Percentiles rank a stretch among this genome's conserved stretches.
phyloP scores from a whole-genome alignment of 2,888 invertebrate species.

The Aproaerema taeniolella region DNA sequence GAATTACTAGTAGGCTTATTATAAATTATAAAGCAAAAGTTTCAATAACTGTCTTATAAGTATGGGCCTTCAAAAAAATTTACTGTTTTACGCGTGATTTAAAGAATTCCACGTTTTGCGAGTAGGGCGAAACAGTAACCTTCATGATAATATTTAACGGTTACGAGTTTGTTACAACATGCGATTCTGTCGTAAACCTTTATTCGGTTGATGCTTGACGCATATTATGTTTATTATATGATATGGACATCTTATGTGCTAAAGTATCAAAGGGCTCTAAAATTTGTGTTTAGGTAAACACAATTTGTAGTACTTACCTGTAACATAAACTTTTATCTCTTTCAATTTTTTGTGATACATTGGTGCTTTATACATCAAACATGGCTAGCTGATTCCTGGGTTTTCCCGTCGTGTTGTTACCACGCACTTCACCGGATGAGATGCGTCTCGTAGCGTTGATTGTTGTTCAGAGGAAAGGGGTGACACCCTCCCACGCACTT shows the following conservation, averaged over 20 bases:
- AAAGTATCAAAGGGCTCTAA: too few relatives aligned
- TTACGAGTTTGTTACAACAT: constrained; percentile 32
- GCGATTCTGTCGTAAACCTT: constrained; percentile 30
- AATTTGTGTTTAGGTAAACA: constrained; percentile 10
- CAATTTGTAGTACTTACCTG: constrained; percentile 1
- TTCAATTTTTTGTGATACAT: constrained; percentile 1
- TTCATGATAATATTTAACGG: constrained; percentile 32
- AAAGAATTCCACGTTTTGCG: constrained; percentile 25
- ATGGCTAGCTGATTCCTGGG: too few relatives aligned
- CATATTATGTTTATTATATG: too few relatives aligned
- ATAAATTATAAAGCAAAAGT: too few relatives aligned
- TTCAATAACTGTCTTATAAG: too few relatives aligned
- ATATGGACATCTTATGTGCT: too few relatives aligned
- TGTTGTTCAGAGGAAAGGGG: constrained; percentile 59
- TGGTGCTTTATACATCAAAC: not conserved
- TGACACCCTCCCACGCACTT: constrained; percentile 66
- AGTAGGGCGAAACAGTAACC: constrained; percentile 23
- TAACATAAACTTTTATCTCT: constrained; percentile 6
- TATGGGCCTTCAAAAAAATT: constrained; percentile 6
- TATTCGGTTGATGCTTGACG: constrained; percentile 20
- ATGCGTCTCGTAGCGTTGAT: constrained; percentile 46
- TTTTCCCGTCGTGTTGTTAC: too few relatives aligned
- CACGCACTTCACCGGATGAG: constrained; percentile 47
- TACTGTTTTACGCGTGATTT: constrained; percentile 33
- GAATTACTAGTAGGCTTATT: too few relatives aligned